Conservation (phyloP, 2,113 vertebrate genomes). For the Xiphophorus hellerii region DNA sequence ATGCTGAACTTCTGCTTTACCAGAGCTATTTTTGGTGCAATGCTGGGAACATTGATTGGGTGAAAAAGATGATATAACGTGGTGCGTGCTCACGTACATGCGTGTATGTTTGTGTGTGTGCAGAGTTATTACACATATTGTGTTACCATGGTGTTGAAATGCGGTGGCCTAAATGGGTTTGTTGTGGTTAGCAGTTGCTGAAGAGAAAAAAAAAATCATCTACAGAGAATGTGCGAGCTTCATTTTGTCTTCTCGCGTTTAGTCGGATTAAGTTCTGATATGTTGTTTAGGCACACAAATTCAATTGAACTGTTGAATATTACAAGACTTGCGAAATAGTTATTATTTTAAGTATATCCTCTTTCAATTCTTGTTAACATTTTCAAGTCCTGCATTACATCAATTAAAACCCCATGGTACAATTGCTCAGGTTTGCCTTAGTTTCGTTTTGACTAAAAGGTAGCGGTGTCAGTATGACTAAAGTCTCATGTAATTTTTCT, state of each 20-base stretch:
- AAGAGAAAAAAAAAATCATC: slow-evolving; percentile 19
- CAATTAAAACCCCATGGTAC: neutral
- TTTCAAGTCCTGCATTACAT: neutral
- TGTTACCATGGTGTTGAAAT: slow-evolving; percentile 30
- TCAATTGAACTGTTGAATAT: neutral
- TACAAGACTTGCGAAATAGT: neutral
- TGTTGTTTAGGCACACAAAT: neutral
- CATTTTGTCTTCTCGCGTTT: neutral
- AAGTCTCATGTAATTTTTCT: neutral
- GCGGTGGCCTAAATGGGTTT: slow-evolving; percentile 12
- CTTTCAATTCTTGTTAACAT: neutral
- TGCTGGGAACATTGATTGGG: slow-evolving; percentile 1
- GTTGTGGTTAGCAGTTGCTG: slow-evolving; percentile 35
- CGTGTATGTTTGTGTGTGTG: neutral
- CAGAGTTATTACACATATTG: slow-evolving; percentile 2
- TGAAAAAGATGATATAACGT: slow-evolving; percentile 27
- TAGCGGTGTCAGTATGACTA: neutral
- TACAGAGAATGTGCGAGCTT: neutral
- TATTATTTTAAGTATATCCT: neutral
- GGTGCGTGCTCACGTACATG: too few species aligned
- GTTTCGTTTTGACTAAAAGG: neutral
- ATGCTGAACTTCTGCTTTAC: slow-evolving; percentile 19
- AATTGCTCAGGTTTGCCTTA: neutral
- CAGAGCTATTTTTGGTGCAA: slow-evolving; percentile 9
- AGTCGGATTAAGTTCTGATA: neutral